These are phyloP conservation scores for Heterodera filipjevi DNA, from an alignment of 2,888 invertebrate genomes.

Conservation along the genomic window DNA sequence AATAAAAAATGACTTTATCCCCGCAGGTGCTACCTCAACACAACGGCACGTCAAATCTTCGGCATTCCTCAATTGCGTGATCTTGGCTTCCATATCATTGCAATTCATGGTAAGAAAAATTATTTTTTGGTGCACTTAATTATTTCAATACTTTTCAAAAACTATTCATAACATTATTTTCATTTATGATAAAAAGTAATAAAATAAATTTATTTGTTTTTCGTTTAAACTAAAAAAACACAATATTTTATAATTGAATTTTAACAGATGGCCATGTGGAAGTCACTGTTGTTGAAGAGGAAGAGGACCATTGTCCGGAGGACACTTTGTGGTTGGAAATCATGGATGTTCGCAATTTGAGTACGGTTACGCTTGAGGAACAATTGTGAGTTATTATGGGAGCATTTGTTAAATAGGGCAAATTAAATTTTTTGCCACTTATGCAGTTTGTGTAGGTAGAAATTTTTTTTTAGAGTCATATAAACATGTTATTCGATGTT, in stretches of 20 bases:
- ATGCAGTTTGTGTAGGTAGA: too few species aligned
- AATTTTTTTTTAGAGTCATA: too few species aligned
- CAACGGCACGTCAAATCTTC: conserved; percentile 13
- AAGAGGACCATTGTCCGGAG: conserved; percentile 28
- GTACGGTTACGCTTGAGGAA: conserved; percentile 18
- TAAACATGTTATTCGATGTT: too few species aligned
- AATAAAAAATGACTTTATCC: neutral
- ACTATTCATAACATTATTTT: too few species aligned
- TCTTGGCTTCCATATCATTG: conserved; percentile 26
- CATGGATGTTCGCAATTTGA: conserved; percentile 16
- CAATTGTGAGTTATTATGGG: conserved; percentile 33
- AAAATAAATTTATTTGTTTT: neutral
- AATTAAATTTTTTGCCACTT: too few species aligned
- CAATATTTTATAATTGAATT: neutral
- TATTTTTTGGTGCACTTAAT: neutral
- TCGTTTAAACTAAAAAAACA: neutral
- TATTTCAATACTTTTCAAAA: too few species aligned
- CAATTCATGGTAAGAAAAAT: conserved; percentile 7
- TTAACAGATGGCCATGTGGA: conserved; percentile 14
- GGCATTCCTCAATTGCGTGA: conserved; percentile 32
- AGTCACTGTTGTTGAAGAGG: conserved; percentile 33
- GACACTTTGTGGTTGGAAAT: conserved; percentile 35
- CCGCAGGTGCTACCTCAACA: conserved; percentile 22
- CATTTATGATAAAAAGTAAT: neutral
- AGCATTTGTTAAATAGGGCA: too few species aligned